Percentiles rank a stretch among this genome's conserved stretches.
Conservation (phyloP, 2,113 vertebrate species). For the Canis aureus region DNA sequence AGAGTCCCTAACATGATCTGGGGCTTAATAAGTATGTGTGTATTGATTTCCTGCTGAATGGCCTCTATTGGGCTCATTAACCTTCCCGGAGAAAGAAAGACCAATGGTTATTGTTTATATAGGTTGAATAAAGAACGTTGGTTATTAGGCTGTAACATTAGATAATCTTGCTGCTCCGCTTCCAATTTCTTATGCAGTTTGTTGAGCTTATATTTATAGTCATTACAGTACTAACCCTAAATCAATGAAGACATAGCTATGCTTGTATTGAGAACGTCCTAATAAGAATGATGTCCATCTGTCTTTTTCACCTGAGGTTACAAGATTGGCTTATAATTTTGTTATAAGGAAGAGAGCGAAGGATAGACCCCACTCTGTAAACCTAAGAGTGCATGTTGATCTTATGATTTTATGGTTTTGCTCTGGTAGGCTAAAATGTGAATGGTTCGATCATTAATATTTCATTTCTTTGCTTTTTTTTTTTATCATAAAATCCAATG, state of each 20-base stretch:
- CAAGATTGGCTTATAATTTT: conserved; percentile 35
- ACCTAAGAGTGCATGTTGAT: neutral
- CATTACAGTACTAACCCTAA: neutral
- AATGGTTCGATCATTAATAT: neutral
- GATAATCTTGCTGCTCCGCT: neutral
- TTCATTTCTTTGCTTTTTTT: neutral
- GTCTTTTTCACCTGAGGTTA: neutral
- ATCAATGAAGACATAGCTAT: neutral
- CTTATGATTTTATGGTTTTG: conserved; percentile 22
- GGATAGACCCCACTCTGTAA: neutral
- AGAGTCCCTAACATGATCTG: neutral
- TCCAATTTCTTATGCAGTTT: neutral
- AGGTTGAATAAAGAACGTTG: neutral
- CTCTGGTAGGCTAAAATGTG: neutral
- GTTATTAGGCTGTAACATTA: neutral
- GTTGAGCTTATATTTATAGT: neutral
- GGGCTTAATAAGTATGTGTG: neutral
- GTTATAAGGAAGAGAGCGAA: neutral
- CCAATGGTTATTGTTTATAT: neutral
- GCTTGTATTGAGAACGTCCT: conserved; percentile 9
- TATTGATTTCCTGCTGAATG: conserved; percentile 43
- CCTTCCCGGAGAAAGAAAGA: conserved; percentile 14
- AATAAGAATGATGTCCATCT: neutral
- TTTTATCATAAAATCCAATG: conserved; percentile 26
- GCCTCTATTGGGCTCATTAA: conserved; percentile 51